Evolutionary conservation across 2,113 vertebrate species (phyloP), one percentile per base, ranked within the genome.

Genomic region (Vulpes lagopus): DNA sequence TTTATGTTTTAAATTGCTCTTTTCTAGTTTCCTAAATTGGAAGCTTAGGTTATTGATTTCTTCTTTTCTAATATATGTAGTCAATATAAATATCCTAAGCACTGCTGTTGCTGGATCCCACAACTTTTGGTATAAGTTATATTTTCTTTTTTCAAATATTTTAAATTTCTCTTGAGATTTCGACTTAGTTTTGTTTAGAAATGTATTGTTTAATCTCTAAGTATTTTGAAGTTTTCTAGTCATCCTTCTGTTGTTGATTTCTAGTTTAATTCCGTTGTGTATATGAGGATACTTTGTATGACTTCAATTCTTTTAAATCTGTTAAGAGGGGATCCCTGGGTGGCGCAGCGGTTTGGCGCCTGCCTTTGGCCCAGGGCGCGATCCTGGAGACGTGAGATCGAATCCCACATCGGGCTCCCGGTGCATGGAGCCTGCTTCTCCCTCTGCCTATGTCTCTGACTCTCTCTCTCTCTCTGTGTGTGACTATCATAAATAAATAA

Each of bases 131-230:
- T 73, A 35, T 35, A 83, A 92, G 27, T 82, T 83, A 9, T 71
- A 82, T 71, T 82, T 92, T 60, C 27, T n/a, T n/a, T 62, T 76
- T 89, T 83, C 38, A 92, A n/a, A 20, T 55, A 69, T 57, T 91
- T 57, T 57, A 55, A 81, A 16, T 91, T 80, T 91, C 74, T 81
- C 32, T 65, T 91, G 76, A 55, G 60, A 79, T 32, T 65, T 32
- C 11, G 64, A 59, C 64, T 15, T 35, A 5, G 49, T 91, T 27
- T 83, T 59, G 9, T 82, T 92, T 71, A 71, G 53, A 83, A 83
- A 14, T 49, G 12, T 35, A 32, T 71, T 83, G 22, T 83, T 83
- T 73, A 59, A 80, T 83, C 53, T 83, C 35, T 27, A 32, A 60
- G 19, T 83, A 60, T 76, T 89, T 89, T 32, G 35, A 25, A 3